Percentiles rank a stretch among this genome's conserved stretches.
phyloP scores from a whole-genome alignment of 2,797 vertebrate species.

The Dipus sagitta region DNA sequence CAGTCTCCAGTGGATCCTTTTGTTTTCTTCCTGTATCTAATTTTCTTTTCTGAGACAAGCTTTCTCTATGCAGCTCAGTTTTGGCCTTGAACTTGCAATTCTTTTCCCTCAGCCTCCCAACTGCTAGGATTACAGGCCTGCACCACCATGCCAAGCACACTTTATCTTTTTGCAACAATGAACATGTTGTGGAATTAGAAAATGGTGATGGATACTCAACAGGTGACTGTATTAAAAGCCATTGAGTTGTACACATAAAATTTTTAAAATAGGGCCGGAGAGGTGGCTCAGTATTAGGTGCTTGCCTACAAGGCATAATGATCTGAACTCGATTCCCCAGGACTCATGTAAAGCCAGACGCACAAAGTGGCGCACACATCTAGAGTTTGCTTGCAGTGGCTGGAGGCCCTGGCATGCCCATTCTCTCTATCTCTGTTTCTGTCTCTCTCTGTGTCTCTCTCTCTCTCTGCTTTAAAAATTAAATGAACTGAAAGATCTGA shows the following conservation, averaged over 20 bases:
- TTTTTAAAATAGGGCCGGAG: background rate
- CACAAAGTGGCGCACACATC: too few species aligned
- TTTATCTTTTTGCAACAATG: background rate
- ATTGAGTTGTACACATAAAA: background rate
- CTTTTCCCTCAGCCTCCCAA: background rate
- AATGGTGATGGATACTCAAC: background rate
- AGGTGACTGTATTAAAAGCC: background rate
- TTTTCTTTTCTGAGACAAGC: background rate
- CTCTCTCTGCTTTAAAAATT: background rate
- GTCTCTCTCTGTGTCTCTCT: too few species aligned
- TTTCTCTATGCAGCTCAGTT: background rate
- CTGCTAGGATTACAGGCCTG: background rate
- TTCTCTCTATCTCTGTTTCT: too few species aligned
- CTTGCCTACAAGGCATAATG: too few species aligned
- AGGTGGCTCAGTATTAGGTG: too few species aligned
- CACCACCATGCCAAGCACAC: background rate
- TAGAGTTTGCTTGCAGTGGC: too few species aligned
- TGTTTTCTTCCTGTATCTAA: background rate
- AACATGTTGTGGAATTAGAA: background rate
- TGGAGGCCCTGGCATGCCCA: too few species aligned
- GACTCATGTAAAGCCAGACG: too few species aligned
- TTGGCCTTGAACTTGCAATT: background rate
- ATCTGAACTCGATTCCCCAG: too few species aligned
- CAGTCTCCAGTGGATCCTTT: background rate
- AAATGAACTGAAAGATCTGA: background rate